phyloP scores from a whole-genome alignment of 2,113 vertebrate genomes.

The Meriones unguiculatus region DNA sequence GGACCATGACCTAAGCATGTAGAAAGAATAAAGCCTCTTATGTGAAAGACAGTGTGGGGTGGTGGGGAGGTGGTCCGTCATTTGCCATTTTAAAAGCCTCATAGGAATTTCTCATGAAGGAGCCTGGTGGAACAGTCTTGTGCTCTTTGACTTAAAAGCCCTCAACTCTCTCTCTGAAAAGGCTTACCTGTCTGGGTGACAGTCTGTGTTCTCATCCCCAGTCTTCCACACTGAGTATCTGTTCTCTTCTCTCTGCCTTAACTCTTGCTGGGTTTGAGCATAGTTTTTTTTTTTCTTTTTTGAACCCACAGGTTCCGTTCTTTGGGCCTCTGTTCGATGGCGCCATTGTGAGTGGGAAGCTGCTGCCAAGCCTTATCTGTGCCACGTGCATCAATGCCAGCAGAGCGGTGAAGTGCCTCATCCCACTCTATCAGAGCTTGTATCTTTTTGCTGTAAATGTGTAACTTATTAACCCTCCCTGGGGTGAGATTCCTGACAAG shows the following conservation, averaged over 20 bases:
- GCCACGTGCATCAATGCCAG: slow-evolving; percentile 99
- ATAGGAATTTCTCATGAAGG: background rate
- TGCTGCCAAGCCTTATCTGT: slow-evolving; percentile 96
- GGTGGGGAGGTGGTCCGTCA: background rate
- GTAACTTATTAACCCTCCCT: background rate
- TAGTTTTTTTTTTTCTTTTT: background rate
- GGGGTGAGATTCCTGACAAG: background rate
- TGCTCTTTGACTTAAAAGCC: background rate
- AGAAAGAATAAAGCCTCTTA: background rate
- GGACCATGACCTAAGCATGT: background rate
- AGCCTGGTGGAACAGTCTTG: background rate
- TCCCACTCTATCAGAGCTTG: slow-evolving; percentile 99
- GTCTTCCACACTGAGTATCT: background rate
- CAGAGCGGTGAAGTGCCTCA: slow-evolving; percentile 97
- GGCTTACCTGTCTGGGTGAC: background rate
- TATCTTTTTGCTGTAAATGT: slow-evolving; percentile 92
- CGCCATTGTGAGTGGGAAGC: slow-evolving; percentile 94
- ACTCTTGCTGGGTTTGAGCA: background rate
- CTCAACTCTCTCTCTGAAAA: background rate
- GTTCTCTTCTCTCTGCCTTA: slow-evolving; percentile 12
- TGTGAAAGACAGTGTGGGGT: background rate
- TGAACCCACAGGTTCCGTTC: slow-evolving; percentile 93
- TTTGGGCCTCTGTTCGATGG: slow-evolving; percentile 98
- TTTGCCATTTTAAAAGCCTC: background rate
- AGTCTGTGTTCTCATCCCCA: background rate